phyloP scores from a whole-genome alignment of 2,888 invertebrate species.

The Gisinianus flammeolus region DNA sequence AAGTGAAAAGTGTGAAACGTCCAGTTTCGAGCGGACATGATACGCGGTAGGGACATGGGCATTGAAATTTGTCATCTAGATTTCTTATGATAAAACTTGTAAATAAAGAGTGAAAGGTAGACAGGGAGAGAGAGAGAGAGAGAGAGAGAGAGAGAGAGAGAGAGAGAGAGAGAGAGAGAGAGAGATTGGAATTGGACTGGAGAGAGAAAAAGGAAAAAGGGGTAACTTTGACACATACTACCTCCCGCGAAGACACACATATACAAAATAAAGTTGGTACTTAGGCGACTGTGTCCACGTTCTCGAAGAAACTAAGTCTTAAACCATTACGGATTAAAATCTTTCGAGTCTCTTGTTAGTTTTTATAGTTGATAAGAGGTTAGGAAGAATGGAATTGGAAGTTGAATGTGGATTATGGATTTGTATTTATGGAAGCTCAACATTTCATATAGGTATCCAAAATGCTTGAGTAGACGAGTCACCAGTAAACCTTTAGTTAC shows the following conservation, averaged over 20 bases:
- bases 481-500: background rate
- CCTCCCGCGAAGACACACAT: slow-evolving; percentile 7
- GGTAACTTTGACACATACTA: slow-evolving; percentile 12
- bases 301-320: background rate
- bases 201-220: background rate
- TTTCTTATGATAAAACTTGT: too few species aligned
- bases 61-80: too few species aligned
- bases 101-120: background rate
- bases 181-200: too few species aligned
- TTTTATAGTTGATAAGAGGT: background rate
- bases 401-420: background rate
- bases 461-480: background rate
- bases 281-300: background rate
- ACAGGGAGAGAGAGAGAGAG: background rate
- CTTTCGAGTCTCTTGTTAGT: slow-evolving; percentile 12
- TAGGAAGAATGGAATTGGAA: background rate
- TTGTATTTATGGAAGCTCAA: background rate
- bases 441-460: background rate
- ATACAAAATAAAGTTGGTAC: background rate
- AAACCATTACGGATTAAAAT: background rate
- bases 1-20: too few species aligned
- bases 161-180: too few species aligned
- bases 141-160: too few species aligned
- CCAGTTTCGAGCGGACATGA: too few species aligned
- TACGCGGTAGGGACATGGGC: too few species aligned